Base-by-base conservation (phyloP, 2,888 invertebrate genomes). In the Phyllotreta striolata region DNA sequence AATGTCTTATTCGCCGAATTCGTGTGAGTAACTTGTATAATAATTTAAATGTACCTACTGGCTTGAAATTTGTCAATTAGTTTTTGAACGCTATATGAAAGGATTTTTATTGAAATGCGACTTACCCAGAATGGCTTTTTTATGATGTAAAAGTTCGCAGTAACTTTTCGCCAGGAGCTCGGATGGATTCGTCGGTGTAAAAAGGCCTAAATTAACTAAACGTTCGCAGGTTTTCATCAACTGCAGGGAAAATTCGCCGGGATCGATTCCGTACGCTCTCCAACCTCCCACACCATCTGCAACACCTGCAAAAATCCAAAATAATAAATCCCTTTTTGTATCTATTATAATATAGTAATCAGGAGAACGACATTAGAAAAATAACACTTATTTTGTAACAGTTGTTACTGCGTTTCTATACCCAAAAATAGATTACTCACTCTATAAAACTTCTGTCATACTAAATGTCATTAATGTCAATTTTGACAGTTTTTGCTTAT, bases 271-370 rank as follows among this genome's bases (percentile, higher is more conserved):
- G 81, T 98, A 97, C 69, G 93, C 92, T 77, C 97, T 88, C 98
- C 98, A 98, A 56, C 98, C 98, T 61, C 98, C 98, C 59, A 98
- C 98, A 69, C 98, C 98, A 83, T 98, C 98, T 65, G 98, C 98
- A 73, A 98, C 97, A 78, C 98, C 98, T 96, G 78, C 6, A 81
- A 80, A 70, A 69, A 38, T 43, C 5, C 12, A 3, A 43, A 43
- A 43, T 43, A 6, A 44, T n/a, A 44, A 13, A 14, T 7, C 12
- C 12, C 12, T 6, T 3, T 5, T 43, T 9, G 5, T n/a, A n/a
- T n/a, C n/a, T n/a, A n/a, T n/a, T n/a, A n/a, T n/a, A n/a, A n/a
- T n/a, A n/a, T n/a, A n/a, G n/a, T n/a, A n/a, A n/a, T n/a, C n/a
- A n/a, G n/a, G n/a, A n/a, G n/a, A n/a, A n/a, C n/a, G n/a, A n/a